Evolutionary conservation across 2,888 invertebrate genomes (phyloP).

Genomic region (Cheilosia vernalis): DNA sequence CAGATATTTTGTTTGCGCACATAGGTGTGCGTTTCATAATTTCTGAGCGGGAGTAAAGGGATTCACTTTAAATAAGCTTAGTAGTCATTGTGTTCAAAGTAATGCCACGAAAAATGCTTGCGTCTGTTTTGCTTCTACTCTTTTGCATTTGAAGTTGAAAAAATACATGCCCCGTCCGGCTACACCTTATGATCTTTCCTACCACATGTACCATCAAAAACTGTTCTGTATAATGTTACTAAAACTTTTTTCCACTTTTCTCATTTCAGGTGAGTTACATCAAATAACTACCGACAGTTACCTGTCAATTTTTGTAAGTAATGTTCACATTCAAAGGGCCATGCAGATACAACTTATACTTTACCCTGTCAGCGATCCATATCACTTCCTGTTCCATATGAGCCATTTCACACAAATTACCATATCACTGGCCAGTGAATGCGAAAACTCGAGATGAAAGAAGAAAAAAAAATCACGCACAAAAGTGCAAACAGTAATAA

Average conservation of each 20-base stretch:
- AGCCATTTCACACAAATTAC: slow-evolving; percentile 45
- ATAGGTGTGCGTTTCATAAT: too few species aligned
- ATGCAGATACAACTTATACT: slow-evolving; percentile 38
- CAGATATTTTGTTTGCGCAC: too few species aligned
- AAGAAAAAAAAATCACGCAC: slow-evolving; percentile 40
- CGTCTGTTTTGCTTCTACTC: too few species aligned
- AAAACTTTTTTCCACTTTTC: neutral
- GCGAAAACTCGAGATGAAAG: slow-evolving; percentile 5
- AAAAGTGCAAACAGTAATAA: slow-evolving; percentile 29
- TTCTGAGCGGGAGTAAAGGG: too few species aligned
- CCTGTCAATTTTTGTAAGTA: neutral
- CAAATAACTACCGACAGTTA: neutral
- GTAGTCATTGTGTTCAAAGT: too few species aligned
- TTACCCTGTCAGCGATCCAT: slow-evolving; percentile 61
- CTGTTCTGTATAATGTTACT: too few species aligned
- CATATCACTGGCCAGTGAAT: slow-evolving; percentile 24
- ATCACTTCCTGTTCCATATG: slow-evolving; percentile 53
- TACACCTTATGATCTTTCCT: too few species aligned
- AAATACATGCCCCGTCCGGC: too few species aligned
- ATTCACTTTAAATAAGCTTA: too few species aligned
- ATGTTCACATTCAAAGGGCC: neutral
- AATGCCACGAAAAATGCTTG: too few species aligned
- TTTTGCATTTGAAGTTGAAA: too few species aligned
- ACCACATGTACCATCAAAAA: too few species aligned
- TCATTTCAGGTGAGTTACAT: slow-evolving; percentile 61